phyloP scores from a whole-genome alignment of 2,113 vertebrate genomes.

The Pyxicephalus adspersus region DNA sequence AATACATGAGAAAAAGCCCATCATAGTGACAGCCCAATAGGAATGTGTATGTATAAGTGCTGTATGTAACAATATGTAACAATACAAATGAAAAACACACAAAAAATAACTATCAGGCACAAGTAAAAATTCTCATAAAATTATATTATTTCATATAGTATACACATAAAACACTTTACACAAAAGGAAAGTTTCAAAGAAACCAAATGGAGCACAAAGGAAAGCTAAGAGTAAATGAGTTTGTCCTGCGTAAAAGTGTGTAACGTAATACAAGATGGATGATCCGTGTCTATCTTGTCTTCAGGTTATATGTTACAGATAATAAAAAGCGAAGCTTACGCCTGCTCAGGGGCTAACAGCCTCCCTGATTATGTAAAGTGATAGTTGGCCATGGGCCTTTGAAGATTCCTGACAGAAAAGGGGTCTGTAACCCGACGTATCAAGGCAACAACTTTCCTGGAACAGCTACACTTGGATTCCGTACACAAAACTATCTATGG shows the following conservation, averaged over 20 bases:
- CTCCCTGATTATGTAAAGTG: not conserved
- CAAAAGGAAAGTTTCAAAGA: constrained; percentile 22
- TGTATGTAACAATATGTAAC: no score
- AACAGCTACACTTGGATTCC: not conserved
- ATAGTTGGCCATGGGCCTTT: not conserved
- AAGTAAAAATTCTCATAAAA: constrained; percentile 53
- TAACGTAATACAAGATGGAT: constrained; percentile 14
- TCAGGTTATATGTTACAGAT: not conserved
- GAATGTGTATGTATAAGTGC: no score
- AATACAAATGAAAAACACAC: not conserved
- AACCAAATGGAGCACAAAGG: not conserved
- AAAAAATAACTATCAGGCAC: not conserved
- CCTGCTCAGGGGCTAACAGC: not conserved
- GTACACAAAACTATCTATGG: not conserved
- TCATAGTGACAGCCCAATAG: no score
- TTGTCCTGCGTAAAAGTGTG: constrained; percentile 15
- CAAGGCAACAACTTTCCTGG: not conserved
- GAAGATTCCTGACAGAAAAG: not conserved
- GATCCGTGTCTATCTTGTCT: constrained; percentile 5
- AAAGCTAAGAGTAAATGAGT: not conserved
- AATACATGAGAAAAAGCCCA: no score
- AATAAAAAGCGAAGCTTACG: not conserved
- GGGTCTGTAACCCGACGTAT: not conserved
- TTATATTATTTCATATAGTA: constrained; percentile 56
- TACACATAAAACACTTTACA: constrained; percentile 54